Base-by-base conservation (phyloP, 2,888 invertebrate species). In the Poecilobothrus nobilitatus region DNA sequence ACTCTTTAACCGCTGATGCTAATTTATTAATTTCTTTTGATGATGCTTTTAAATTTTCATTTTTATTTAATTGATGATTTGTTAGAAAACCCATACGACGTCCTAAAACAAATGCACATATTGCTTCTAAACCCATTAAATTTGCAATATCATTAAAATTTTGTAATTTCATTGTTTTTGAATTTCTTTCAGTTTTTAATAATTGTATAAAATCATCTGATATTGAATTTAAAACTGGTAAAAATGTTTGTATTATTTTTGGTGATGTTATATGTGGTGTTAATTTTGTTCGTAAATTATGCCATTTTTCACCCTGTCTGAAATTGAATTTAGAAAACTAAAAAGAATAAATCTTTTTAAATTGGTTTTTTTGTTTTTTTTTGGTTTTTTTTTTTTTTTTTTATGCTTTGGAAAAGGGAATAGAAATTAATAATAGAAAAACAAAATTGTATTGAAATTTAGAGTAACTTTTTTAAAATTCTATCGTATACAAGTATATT, bases 251-350 rank as follows among this genome's bases (percentile, higher is more conserved):
- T 78, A 93, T 88, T 0, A 91, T 91, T 74, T 86, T 86, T 0
- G 90, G 89, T 73, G 91, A 92, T 53, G 89, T 91, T 73, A 93
- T 83, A 76, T 89, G 89, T 3, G 89, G 85, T 0, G 93, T 92
- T 67, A 94, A 84, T 69, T 88, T 86, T 12, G 86, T 84, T 27
- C 93, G 87, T 8, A 94, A 83, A 72, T 87, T 86, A 71, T 88
- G 86, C 94, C 94, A 94, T 71, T 86, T 87, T 74, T 88, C 87
- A 8, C 93, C 93, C 85, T 90, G 88, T 78, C 91, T 90, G 22
- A 71, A 63, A 66, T 68, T 4, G n/a, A 66, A 61, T 37, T 20
- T 20, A 65, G 10, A 22, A 27, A 66, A 53, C 41, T 18, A 22
- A 53, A 53, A 21, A n/a, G 66, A 9, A 41, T 27, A 21, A 66